Conservation (phyloP, 2,888 invertebrate species). For the Germaria angustata region DNA sequence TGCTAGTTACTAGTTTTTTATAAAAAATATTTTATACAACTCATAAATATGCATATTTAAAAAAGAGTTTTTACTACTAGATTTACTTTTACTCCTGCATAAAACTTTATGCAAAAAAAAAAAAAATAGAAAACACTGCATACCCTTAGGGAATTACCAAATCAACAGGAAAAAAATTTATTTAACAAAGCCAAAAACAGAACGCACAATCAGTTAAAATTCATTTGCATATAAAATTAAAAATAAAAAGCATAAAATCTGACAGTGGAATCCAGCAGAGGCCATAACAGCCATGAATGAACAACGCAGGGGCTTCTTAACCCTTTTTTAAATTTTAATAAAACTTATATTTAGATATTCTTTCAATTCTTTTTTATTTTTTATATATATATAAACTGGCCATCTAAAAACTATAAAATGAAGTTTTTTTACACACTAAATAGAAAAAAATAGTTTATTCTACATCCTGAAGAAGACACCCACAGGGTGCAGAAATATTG, state of each 20-base stretch:
- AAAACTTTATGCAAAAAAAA: not conserved
- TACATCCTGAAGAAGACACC: no score
- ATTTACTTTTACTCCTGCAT: not conserved
- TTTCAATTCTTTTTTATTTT: no score
- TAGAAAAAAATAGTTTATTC: no score
- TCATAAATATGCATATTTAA: not conserved
- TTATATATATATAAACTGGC: no score
- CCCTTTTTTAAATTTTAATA: no score
- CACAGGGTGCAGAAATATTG: no score
- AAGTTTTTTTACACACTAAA: no score
- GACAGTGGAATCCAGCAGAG: not conserved
- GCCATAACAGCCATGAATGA: not conserved
- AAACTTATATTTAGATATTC: no score
- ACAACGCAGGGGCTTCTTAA: not conserved
- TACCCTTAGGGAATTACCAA: constrained; percentile 23
- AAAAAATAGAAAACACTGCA: constrained; percentile 11
- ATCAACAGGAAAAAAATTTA: not conserved
- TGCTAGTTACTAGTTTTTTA: not conserved
- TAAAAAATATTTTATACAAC: not conserved
- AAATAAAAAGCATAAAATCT: not conserved
- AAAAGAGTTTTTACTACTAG: not conserved
- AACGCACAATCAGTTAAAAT: constrained; percentile 32
- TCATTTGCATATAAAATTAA: constrained; percentile 22
- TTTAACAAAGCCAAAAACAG: constrained; percentile 18
- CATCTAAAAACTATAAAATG: no score